phyloP scores from a whole-genome alignment of 2,888 invertebrate genomes.

The Meganola albula region DNA sequence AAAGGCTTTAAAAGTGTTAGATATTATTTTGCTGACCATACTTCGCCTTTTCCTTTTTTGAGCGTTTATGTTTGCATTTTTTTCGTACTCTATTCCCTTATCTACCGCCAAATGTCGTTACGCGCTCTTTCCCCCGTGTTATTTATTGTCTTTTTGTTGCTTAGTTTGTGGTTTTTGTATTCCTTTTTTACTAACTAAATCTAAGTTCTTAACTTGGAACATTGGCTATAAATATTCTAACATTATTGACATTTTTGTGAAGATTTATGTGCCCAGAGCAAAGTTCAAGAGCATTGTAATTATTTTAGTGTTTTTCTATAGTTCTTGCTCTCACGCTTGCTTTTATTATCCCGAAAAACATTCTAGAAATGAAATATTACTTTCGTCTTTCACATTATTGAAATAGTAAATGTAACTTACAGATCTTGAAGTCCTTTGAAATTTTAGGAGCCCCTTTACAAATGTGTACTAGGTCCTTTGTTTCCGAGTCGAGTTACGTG shows the following conservation, averaged over 20 bases:
- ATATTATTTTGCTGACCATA: slow-evolving; percentile 29
- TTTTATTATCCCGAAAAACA: no score
- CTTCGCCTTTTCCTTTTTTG: slow-evolving; percentile 27
- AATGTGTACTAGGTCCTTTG: slow-evolving; percentile 24
- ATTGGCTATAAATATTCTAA: slow-evolving; percentile 30
- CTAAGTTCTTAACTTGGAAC: slow-evolving; percentile 29
- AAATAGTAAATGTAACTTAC: no score
- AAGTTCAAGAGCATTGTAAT: slow-evolving; percentile 18
- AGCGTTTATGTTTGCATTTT: slow-evolving; percentile 33
- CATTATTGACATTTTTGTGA: slow-evolving; percentile 32
- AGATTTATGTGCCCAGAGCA: slow-evolving; percentile 20
- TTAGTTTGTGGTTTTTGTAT: slow-evolving; percentile 26
- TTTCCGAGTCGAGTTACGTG: slow-evolving; percentile 16
- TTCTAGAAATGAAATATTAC: no score
- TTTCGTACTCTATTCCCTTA: slow-evolving; percentile 34
- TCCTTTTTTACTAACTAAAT: slow-evolving; percentile 13
- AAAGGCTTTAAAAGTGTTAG: no score
- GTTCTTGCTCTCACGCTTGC: slow-evolving; percentile 5
- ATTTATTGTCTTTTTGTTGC: slow-evolving; percentile 35
- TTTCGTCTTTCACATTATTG: no score
- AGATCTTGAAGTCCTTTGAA: no score
- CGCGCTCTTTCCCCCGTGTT: slow-evolving; percentile 28
- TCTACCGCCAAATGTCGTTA: slow-evolving; percentile 33
- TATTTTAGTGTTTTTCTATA: slow-evolving; percentile 8
- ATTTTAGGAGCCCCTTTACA: not conserved